phyloP scores from a whole-genome alignment of 1,140 invertebrate species.

The Dreissena polymorpha region DNA sequence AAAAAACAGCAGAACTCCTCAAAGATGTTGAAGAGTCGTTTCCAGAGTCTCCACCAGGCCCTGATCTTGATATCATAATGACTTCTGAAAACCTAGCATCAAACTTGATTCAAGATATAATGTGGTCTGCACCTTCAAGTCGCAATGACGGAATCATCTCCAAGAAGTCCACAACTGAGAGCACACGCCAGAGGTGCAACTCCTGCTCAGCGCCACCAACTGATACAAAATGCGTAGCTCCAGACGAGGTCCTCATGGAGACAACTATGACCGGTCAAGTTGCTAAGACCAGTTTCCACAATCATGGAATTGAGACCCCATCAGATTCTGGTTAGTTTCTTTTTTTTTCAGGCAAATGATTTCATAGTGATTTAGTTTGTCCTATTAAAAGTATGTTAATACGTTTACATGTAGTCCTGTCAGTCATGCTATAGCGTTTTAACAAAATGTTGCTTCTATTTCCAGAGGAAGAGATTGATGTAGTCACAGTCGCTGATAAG shows the following conservation, averaged over 20 bases:
- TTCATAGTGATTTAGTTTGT: too few relatives aligned
- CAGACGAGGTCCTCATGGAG: constrained; percentile 67
- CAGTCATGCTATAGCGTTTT: too few relatives aligned
- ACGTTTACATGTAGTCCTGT: background rate
- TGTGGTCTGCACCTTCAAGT: constrained; percentile 83
- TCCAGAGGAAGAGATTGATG: constrained; percentile 74
- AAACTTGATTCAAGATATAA: constrained; percentile 83
- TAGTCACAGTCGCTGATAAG: constrained; percentile 67
- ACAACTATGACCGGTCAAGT: constrained; percentile 76
- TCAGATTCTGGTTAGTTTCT: constrained; percentile 93
- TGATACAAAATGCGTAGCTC: constrained; percentile 67
- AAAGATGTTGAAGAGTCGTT: constrained; percentile 43
- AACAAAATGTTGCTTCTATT: constrained; percentile 32
- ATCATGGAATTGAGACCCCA: constrained; percentile 88
- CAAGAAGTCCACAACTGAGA: constrained; percentile 32
- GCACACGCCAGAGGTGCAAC: constrained; percentile 29
- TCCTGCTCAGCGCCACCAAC: constrained; percentile 43
- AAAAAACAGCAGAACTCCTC: constrained; percentile 45
- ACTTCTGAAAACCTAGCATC: constrained; percentile 57
- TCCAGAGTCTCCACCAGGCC: constrained; percentile 61
- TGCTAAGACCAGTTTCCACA: constrained; percentile 81
- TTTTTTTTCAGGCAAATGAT: constrained; percentile 48
- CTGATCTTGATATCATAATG: background rate
- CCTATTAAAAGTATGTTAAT: too few relatives aligned
- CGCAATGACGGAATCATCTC: constrained; percentile 52